Evolutionary conservation across 2,888 invertebrate genomes (phyloP), one percentile per base, ranked within the genome.

Genomic region (Ophion ventricosus): DNA sequence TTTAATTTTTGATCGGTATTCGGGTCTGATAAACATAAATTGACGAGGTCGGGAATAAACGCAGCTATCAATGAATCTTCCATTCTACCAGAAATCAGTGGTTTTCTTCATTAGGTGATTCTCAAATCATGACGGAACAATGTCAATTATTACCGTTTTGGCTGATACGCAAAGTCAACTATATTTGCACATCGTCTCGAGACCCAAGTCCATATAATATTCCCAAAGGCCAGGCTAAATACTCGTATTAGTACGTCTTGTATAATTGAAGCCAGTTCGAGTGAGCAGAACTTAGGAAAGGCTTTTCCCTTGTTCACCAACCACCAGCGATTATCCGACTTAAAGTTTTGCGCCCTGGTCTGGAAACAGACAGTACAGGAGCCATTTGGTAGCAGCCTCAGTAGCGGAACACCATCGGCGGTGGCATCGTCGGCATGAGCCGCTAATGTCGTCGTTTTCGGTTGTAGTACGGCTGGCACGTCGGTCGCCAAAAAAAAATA

Each of bases 241-340:
- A 43, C 14, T 70, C 40, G 75, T 69, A 43, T 67, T 23, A 25
- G 23, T 64, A 67, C 67, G 54, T 77, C 56, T 73, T 69, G 66
- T 73, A 17, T 25, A 66, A 83, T 73, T 61, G 10, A 29, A 61
- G 54, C 26, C 26, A 56, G 72, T 73, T 76, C 29, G 29, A 61
- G 67, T 63, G 69, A 83, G 64, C 63, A 74, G 72, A 70, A 72
- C 78, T 81, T 29, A 56, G 70, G 20, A 57, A 78, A 74, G 76
- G 54, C 74, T 76, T 80, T 72, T 26, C 80, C 69, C 83, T 75
- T 75, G 74, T 78, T 81, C 76, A 1, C 49, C 70, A 78, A 54
- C 70, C 70, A 59, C 64, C 66, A 70, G 69, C 69, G 85, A 86
- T 86, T 85, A 86, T 86, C 85, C 86, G 83, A 86, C 83, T 86